Evolutionary conservation across 2,113 vertebrate species (phyloP).

Genomic region (Edolisoma coerulescens): DNA sequence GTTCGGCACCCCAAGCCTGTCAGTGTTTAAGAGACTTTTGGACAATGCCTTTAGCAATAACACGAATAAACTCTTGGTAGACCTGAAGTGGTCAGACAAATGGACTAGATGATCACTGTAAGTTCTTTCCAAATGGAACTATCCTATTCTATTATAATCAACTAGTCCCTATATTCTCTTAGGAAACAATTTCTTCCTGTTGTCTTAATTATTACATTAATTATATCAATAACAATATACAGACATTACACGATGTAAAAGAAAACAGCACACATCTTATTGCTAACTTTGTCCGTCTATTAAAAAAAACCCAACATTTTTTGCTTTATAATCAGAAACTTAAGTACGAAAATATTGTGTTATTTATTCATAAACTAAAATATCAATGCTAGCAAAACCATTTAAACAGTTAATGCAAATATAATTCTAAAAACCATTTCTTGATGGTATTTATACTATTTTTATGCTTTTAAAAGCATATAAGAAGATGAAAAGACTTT

Average conservation of each 20-base stretch:
- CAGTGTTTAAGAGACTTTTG: not conserved
- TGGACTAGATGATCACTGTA: not conserved
- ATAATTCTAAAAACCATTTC: not conserved
- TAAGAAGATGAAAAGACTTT: not conserved
- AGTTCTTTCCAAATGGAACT: not conserved
- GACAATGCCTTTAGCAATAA: not conserved
- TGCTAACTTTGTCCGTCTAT: not conserved
- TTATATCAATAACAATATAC: not conserved
- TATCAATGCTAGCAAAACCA: not conserved
- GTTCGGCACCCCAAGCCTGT: rapidly evolving
- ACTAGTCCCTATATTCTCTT: not conserved
- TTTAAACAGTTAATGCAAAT: not conserved
- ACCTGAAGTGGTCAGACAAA: not conserved
- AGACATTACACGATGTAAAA: not conserved
- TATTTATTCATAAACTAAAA: not conserved
- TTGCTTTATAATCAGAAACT: not conserved
- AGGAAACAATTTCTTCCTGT: not conserved
- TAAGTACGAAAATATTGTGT: not conserved
- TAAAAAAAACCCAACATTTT: not conserved
- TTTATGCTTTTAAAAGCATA: not conserved
- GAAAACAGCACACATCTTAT: not conserved
- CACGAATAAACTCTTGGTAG: not conserved
- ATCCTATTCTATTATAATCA: not conserved
- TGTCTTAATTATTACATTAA: not conserved
- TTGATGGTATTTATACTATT: not conserved